Evolutionary conservation across 2,888 invertebrate species (phyloP).

Genomic region (Gastrophysa polygoni): DNA sequence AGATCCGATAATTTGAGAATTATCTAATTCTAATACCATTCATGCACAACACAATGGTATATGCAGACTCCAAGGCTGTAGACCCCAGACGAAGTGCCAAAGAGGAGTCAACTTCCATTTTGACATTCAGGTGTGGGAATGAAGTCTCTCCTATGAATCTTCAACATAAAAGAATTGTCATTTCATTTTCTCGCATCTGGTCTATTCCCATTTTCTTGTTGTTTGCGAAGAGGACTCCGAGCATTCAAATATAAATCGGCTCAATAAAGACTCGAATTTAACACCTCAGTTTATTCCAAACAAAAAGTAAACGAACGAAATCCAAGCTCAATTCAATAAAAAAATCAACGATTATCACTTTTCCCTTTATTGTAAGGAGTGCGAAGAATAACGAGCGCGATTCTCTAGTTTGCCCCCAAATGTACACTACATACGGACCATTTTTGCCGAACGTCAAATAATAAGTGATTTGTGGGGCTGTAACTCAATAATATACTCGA

Average conservation of each 20-base stretch:
- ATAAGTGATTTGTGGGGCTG: conserved; percentile 39
- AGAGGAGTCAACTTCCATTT: not conserved
- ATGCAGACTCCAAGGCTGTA: too few relatives aligned
- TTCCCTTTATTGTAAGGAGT: conserved; percentile 16
- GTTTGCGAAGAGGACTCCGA: conserved; percentile 22
- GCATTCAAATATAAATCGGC: conserved; percentile 20
- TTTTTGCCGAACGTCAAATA: conserved; percentile 9
- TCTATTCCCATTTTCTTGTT: not conserved
- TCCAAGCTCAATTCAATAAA: conserved; percentile 42
- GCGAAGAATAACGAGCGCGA: not conserved
- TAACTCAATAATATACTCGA: conserved; percentile 50
- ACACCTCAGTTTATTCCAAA: conserved; percentile 54
- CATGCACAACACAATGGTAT: too few relatives aligned
- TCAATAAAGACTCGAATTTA: conserved; percentile 44
- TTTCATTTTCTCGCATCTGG: not conserved
- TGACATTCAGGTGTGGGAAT: not conserved
- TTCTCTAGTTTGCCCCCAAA: not conserved
- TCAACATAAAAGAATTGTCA: not conserved
- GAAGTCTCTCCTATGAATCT: not conserved
- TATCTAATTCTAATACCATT: too few relatives aligned
- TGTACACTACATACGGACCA: conserved; percentile 11
- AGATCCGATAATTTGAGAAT: too few relatives aligned
- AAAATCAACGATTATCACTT: conserved; percentile 32
- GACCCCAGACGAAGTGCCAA: too few relatives aligned
- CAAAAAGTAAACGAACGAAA: conserved; percentile 45